These are phyloP conservation scores for Fopius arisanus DNA, from an alignment of 1,140 invertebrate genomes.

Conservation along the genomic window DNA sequence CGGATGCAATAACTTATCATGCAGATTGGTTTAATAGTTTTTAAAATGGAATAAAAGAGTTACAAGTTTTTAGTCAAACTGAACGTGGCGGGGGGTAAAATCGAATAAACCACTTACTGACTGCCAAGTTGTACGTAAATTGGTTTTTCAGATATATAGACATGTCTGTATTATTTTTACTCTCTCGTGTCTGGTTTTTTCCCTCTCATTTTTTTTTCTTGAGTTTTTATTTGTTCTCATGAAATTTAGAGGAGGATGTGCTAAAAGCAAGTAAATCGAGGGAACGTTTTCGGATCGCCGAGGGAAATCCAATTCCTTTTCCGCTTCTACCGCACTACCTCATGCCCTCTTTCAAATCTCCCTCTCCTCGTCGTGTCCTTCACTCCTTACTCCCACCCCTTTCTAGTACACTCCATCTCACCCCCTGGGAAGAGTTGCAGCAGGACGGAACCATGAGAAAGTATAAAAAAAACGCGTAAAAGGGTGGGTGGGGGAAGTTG, in stretches of 20 bases:
- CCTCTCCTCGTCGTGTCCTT: background rate
- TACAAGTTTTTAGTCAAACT: background rate
- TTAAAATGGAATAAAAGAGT: background rate
- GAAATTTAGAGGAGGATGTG: slow-evolving; percentile 18
- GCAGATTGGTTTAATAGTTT: slow-evolving; percentile 1
- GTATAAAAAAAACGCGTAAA: background rate
- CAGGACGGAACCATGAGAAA: background rate
- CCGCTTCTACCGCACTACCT: slow-evolving; percentile 10
- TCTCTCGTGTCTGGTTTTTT: too few relatives aligned
- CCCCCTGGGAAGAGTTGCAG: slow-evolving; percentile 6
- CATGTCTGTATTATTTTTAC: background rate
- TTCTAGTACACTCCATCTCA: slow-evolving; percentile 1
- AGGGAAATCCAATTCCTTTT: slow-evolving; percentile 27
- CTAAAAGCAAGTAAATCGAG: slow-evolving; percentile 30
- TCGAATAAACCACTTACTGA: background rate
- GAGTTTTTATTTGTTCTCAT: background rate
- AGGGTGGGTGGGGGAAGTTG: slow-evolving; percentile 13
- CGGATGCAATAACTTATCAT: background rate
- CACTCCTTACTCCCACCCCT: background rate
- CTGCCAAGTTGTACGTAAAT: background rate
- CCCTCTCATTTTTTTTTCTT: slow-evolving; percentile 12
- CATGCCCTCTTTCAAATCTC: background rate
- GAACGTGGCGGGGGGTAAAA: background rate
- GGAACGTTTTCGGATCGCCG: slow-evolving; percentile 23
- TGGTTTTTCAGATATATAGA: background rate